Conservation (phyloP, 2,888 invertebrate species). For the Congeria kusceri region DNA sequence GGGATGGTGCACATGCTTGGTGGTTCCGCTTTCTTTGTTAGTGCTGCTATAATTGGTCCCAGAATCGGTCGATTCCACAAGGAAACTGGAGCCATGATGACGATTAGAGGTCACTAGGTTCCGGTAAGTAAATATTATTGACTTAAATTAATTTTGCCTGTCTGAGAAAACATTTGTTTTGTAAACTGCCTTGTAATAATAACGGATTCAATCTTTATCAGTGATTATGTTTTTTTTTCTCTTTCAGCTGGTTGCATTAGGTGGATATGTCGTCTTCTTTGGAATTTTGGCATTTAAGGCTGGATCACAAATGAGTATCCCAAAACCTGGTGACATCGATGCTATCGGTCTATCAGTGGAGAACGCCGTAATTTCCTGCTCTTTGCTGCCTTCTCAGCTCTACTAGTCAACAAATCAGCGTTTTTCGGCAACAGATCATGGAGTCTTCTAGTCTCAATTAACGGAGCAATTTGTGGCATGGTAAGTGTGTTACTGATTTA, state of each 20-base stretch:
- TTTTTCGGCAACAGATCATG: slow-evolving; percentile 80
- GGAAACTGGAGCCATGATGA: slow-evolving; percentile 56
- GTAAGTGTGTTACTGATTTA: slow-evolving; percentile 47
- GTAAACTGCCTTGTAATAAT: no score
- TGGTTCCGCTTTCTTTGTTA: slow-evolving; percentile 83
- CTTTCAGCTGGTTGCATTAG: slow-evolving; percentile 86
- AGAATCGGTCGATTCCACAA: slow-evolving; percentile 86
- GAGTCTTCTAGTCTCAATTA: slow-evolving; percentile 86
- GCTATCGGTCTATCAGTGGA: slow-evolving; percentile 85
- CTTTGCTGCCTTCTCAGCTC: slow-evolving; percentile 85
- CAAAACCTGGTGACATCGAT: slow-evolving; percentile 85
- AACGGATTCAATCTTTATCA: no score
- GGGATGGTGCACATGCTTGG: slow-evolving; percentile 87
- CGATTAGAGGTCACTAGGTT: slow-evolving; percentile 79
- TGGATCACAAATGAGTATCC: slow-evolving; percentile 86
- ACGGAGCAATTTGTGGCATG: slow-evolving; percentile 87
- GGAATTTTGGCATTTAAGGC: slow-evolving; percentile 88
- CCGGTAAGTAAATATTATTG: no score
- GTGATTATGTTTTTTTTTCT: no score
- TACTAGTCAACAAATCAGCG: slow-evolving; percentile 79
- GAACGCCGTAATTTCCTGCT: slow-evolving; percentile 87
- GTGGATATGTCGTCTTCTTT: slow-evolving; percentile 87
- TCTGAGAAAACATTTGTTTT: no score
- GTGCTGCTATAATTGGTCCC: slow-evolving; percentile 86
- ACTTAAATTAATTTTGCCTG: no score